phyloP scores from a whole-genome alignment of 2,113 vertebrate species.

The Procapra przewalskii region DNA sequence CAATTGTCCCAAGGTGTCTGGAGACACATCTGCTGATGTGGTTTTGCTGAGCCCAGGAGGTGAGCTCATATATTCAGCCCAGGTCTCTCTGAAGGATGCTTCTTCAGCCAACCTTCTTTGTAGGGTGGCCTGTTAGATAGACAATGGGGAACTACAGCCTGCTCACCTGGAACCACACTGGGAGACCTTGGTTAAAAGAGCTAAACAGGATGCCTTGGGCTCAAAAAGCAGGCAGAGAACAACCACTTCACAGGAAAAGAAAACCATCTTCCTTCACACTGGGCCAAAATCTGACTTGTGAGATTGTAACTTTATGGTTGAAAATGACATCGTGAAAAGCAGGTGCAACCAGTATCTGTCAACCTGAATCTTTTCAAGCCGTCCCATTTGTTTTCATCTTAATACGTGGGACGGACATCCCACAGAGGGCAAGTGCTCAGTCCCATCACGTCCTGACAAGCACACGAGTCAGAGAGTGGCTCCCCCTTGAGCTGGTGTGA shows the following conservation, averaged over 20 bases:
- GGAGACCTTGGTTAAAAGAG: neutral
- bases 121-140: too few relatives aligned
- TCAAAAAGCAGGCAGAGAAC: neutral
- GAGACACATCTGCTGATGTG: neutral
- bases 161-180: neutral
- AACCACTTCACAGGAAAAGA: neutral
- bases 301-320: neutral
- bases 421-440: too few relatives aligned
- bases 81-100: too few relatives aligned
- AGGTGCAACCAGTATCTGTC: neutral
- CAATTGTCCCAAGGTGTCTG: neutral
- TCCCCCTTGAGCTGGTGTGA: neutral
- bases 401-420: neutral
- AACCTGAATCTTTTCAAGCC: neutral
- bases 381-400: neutral
- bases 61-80: neutral
- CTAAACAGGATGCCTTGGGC: neutral
- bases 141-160: too few relatives aligned
- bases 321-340: neutral
- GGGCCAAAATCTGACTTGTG: neutral
- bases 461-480: too few relatives aligned
- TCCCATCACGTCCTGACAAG: too few relatives aligned
- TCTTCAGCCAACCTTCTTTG: neutral
- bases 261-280: neutral
- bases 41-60: neutral